Evolutionary conservation across 2,888 invertebrate species (phyloP).

Genomic region (Anoplius nigerrimus): DNA sequence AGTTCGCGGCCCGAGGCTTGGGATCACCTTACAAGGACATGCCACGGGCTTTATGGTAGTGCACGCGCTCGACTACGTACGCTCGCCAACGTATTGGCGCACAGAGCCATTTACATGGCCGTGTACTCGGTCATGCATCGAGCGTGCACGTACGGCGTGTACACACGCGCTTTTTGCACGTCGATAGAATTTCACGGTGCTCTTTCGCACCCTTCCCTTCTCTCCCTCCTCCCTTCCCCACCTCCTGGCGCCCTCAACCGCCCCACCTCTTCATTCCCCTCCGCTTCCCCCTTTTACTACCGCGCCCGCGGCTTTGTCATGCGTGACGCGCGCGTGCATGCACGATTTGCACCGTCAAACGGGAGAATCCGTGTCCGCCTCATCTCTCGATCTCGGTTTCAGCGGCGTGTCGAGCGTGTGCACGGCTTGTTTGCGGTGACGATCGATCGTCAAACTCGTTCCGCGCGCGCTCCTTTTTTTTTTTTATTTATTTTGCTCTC

Average conservation of each 20-base stretch:
- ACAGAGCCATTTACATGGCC: no score
- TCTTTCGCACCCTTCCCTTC: background rate
- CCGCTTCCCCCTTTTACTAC: conserved; percentile 4
- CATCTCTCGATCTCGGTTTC: conserved; percentile 7
- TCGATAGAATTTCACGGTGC: conserved; percentile 2
- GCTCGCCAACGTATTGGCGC: background rate
- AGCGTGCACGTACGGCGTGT: conserved; percentile 17
- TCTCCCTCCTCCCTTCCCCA: conserved; percentile 1
- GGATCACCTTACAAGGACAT: conserved; percentile 33
- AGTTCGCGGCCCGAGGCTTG: conserved; percentile 11
- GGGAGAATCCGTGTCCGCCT: background rate
- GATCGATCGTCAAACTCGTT: background rate
- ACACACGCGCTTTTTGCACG: conserved; percentile 7
- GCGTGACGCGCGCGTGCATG: conserved; percentile 14
- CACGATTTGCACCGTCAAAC: conserved; percentile 17
- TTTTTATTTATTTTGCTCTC: background rate
- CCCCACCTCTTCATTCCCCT: background rate
- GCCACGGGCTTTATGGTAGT: conserved; percentile 15
- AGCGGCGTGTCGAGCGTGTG: background rate
- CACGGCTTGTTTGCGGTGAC: conserved; percentile 5
- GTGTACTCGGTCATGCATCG: conserved; percentile 9
- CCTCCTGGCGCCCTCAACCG: no score
- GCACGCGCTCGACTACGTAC: conserved; percentile 16
- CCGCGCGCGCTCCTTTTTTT: background rate
- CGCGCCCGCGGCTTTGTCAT: conserved; percentile 11